These are phyloP conservation scores for Ptiloglossa arizonensis DNA, from an alignment of 1,140 invertebrate species.

Conservation along the genomic window DNA sequence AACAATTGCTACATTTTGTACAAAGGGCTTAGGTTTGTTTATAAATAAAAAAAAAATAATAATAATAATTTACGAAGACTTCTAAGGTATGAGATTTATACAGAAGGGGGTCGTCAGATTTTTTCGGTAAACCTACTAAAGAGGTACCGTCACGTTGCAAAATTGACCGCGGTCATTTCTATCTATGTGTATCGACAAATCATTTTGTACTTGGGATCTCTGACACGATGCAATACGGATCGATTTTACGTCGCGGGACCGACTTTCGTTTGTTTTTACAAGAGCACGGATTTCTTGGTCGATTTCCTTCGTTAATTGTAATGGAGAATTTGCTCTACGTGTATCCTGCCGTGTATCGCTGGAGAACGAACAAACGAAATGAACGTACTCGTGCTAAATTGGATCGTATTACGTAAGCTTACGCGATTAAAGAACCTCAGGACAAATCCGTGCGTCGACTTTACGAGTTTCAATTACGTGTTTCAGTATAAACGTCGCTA, in stretches of 20 bases:
- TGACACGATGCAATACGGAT: background rate
- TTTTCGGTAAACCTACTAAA: background rate
- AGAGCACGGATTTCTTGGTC: constrained; percentile 45
- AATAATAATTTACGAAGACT: no score
- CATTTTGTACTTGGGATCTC: background rate
- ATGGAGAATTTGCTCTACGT: constrained; percentile 17
- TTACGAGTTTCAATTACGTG: constrained; percentile 56
- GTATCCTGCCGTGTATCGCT: constrained; percentile 34
- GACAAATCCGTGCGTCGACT: constrained; percentile 63
- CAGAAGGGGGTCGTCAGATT: background rate
- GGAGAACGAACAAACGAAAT: constrained; percentile 58
- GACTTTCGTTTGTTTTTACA: constrained; percentile 26
- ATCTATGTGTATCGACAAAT: background rate
- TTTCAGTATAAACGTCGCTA: constrained; percentile 16
- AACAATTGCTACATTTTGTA: no score
- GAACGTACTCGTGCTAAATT: constrained; percentile 60
- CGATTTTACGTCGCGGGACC: background rate
- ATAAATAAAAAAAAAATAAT: no score
- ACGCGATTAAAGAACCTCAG: constrained; percentile 64
- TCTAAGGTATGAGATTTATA: no score
- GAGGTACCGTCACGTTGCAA: background rate
- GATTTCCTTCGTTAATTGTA: constrained; percentile 51
- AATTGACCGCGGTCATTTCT: no score
- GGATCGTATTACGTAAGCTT: constrained; percentile 64
- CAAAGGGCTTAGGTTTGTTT: no score